A percentile compares a stretch with the other conserved stretches of the same genome.
Conservation (phyloP, 2,888 invertebrate genomes). For the Flabesymbios commensalis region DNA sequence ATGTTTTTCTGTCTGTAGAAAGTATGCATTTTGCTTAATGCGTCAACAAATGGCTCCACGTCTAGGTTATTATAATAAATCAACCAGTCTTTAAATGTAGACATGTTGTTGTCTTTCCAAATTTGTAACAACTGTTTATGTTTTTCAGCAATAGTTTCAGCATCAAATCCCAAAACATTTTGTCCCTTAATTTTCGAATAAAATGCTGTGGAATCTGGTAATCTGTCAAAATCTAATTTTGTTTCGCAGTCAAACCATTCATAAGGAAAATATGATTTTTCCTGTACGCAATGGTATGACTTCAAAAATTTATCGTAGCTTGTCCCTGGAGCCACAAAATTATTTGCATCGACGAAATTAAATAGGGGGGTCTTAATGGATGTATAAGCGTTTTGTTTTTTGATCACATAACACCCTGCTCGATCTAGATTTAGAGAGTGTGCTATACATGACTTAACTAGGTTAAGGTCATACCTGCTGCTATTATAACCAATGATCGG, state of each 20-base stretch:
- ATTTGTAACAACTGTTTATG: not conserved
- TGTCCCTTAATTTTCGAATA: not conserved
- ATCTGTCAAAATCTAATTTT: not conserved
- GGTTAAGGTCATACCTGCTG: not conserved
- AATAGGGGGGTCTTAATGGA: not conserved
- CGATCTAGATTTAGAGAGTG: not conserved
- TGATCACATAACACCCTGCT: not conserved
- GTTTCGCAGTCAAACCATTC: not conserved
- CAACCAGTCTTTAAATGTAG: constrained; percentile 1
- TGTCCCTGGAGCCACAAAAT: not conserved
- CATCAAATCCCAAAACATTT: not conserved
- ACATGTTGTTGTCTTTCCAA: not conserved
- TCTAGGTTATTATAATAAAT: constrained; percentile 4
- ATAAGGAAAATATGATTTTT: not conserved
- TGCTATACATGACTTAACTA: not conserved
- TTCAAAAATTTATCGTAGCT: not conserved
- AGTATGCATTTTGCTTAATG: not conserved
- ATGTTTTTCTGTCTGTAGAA: not conserved
- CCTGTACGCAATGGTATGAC: not conserved
- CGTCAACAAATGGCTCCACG: constrained; percentile 3
- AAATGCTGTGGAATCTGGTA: not conserved
- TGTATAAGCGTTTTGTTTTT: not conserved
- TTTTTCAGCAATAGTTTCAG: not conserved
- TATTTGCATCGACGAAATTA: not conserved
- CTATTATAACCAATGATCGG: not conserved